phyloP scores from a whole-genome alignment of 1,140 invertebrate genomes.

The Drosophila tsacasi region DNA sequence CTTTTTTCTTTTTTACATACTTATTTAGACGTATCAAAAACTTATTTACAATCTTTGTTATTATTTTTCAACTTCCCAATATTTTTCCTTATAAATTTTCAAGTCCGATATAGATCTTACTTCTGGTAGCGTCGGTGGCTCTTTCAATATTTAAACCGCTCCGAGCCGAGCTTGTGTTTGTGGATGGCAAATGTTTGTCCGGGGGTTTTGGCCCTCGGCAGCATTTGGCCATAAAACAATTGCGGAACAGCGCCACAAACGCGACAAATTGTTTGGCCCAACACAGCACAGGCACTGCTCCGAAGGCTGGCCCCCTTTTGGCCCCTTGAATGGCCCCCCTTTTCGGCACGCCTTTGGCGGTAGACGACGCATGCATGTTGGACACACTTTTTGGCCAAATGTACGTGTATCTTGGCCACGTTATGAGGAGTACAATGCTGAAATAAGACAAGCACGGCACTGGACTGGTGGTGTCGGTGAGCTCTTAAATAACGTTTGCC shows the following conservation, averaged over 20 bases:
- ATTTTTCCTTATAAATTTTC: neutral
- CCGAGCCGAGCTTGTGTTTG: constrained; percentile 12
- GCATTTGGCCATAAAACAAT: constrained; percentile 60
- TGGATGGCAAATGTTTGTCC: constrained; percentile 26
- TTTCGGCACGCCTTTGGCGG: constrained; percentile 3
- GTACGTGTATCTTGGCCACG: constrained; percentile 28
- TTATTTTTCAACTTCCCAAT: no score
- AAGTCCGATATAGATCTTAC: constrained; percentile 15
- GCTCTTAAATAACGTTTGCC: constrained; percentile 48
- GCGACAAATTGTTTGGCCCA: constrained; percentile 60
- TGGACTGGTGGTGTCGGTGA: constrained; percentile 22
- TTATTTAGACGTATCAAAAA: neutral
- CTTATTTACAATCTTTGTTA: neutral
- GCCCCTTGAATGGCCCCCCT: neutral
- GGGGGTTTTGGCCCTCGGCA: constrained; percentile 43
- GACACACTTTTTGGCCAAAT: constrained; percentile 13
- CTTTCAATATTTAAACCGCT: constrained; percentile 22
- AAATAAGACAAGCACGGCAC: constrained; percentile 31
- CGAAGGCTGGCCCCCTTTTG: constrained; percentile 18
- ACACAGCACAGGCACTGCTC: constrained; percentile 11
- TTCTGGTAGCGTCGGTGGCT: constrained; percentile 17
- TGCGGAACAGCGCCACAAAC: constrained; percentile 58
- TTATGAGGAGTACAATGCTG: constrained; percentile 24
- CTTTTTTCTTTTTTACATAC: neutral
- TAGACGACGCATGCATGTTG: constrained; percentile 15